Conservation (phyloP, 1,140 invertebrate species). For the Saccostrea cuccullata region DNA sequence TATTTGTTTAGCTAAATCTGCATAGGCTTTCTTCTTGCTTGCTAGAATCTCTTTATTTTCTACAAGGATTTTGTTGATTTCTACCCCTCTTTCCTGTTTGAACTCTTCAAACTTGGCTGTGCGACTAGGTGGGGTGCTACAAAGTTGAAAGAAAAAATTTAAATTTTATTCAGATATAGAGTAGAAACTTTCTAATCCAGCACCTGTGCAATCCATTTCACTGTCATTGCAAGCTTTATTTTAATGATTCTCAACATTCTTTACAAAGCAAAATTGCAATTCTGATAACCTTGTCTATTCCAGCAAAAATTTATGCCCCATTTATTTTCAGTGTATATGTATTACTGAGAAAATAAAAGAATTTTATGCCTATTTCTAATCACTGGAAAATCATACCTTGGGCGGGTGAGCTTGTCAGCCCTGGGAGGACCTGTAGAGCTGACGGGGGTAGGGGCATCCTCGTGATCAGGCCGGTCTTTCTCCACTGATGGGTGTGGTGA, state of each 20-base stretch:
- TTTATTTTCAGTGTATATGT: no score
- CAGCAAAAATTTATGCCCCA: no score
- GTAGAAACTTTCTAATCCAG: no score
- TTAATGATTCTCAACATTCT: no score
- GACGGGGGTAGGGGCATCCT: slow-evolving; percentile 69
- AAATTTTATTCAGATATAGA: no score
- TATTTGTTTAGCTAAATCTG: slow-evolving; percentile 75
- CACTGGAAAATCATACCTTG: slow-evolving; percentile 60
- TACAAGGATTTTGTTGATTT: slow-evolving; percentile 77
- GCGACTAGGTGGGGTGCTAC: slow-evolving; percentile 75
- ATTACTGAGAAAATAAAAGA: no score
- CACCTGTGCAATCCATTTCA: no score
- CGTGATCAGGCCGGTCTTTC: slow-evolving; percentile 62
- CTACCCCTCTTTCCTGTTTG: slow-evolving; percentile 76
- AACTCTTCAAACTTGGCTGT: slow-evolving; percentile 79
- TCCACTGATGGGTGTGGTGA: slow-evolving; percentile 68
- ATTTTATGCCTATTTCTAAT: no score
- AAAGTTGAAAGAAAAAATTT: slow-evolving; percentile 32
- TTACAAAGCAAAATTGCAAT: no score
- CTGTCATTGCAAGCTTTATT: no score
- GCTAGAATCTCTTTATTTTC: slow-evolving; percentile 79
- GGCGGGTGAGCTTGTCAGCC: slow-evolving; percentile 62
- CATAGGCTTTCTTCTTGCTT: slow-evolving; percentile 76
- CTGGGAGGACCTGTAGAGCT: slow-evolving; percentile 66
- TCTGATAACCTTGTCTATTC: no score